phyloP scores from a whole-genome alignment of 2,113 vertebrate genomes.

The Eclectus roratus region DNA sequence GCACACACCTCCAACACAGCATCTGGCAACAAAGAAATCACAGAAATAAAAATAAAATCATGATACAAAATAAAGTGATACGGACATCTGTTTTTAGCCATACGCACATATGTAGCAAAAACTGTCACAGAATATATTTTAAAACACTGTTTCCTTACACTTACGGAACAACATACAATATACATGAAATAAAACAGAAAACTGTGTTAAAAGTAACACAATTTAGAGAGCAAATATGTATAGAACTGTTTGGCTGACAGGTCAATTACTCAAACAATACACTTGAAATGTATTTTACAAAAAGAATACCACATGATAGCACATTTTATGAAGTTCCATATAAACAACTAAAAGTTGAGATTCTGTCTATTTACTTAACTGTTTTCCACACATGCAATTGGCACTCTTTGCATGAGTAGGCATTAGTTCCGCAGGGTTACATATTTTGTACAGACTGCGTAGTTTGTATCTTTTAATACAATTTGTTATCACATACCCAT shows the following conservation, averaged over 20 bases:
- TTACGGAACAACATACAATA: constrained; percentile 49
- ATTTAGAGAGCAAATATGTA: constrained; percentile 44
- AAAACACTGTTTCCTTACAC: constrained; percentile 34
- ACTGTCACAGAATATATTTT: not conserved
- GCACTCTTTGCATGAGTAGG: not conserved
- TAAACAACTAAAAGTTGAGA: not conserved
- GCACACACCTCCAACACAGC: not conserved
- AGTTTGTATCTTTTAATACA: constrained; percentile 68
- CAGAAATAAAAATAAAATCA: constrained; percentile 24
- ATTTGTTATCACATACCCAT: constrained; percentile 85
- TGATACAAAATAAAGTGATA: constrained; percentile 39
- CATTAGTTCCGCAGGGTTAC: constrained; percentile 38
- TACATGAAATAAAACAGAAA: constrained; percentile 37
- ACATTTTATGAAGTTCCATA: constrained; percentile 21
- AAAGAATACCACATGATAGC: not conserved
- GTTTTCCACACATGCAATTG: not conserved
- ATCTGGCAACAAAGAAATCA: constrained; percentile 40
- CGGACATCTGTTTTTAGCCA: not conserved
- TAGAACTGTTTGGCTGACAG: constrained; percentile 32
- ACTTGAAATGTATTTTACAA: constrained; percentile 60
- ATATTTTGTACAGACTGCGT: constrained; percentile 50
- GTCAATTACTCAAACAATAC: constrained; percentile 44
- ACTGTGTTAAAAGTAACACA: constrained; percentile 19
- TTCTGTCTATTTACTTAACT: not conserved
- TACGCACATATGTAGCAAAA: constrained; percentile 38